Percentiles rank a stretch among this genome's conserved stretches.
Evolutionary conservation across 2,888 invertebrate genomes (phyloP).

Genomic region (Cephus sareptanus): DNA sequence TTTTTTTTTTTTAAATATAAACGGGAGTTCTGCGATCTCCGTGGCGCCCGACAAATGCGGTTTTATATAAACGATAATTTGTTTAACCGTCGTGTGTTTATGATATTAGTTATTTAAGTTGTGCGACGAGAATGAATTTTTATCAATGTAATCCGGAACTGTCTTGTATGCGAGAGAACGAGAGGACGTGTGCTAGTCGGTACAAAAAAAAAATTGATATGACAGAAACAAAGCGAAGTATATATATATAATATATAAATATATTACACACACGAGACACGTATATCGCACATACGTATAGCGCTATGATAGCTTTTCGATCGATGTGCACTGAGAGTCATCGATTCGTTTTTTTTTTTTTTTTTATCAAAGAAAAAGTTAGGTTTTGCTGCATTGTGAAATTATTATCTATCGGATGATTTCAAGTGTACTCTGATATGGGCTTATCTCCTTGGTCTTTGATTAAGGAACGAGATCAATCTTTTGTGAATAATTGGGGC

Average conservation of each 20-base stretch:
- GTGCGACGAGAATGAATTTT: background rate
- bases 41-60: background rate
- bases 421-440: background rate
- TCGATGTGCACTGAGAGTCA: background rate
- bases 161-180: background rate
- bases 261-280: background rate
- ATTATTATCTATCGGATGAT: background rate
- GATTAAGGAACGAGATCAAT: background rate
- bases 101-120: background rate
- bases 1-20: slow-evolving; percentile 9
- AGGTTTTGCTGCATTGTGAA: background rate
- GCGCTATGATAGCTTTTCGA: background rate
- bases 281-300: background rate
- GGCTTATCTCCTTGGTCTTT: background rate
- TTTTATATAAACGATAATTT: background rate
- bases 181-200: background rate
- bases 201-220: background rate
- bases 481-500: background rate
- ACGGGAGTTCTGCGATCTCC: background rate
- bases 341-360: background rate
- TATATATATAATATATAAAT: background rate
- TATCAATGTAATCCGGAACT: background rate
- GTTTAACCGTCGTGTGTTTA: background rate
- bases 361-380: background rate
- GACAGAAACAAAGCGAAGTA: background rate